Evolutionary conservation across 2,888 invertebrate species (phyloP), one percentile per base, ranked within the genome.

Genomic region (Apamea monoglypha): DNA sequence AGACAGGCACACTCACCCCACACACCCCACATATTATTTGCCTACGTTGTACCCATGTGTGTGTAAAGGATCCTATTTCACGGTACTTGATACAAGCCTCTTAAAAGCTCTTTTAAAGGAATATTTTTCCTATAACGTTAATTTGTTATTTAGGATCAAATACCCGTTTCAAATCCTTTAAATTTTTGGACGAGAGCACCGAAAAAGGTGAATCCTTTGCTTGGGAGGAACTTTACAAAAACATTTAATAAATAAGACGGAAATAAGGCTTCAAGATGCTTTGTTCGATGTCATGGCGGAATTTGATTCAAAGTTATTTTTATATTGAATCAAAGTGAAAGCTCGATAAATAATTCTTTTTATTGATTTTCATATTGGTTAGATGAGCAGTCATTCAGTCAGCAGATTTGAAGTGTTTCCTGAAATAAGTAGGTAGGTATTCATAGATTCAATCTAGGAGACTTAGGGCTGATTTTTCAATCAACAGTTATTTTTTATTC

Each of bases 141-240:
- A 87, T 87, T 87, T 85, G 72, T 74, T 81, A 87, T 85, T 84
- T 75, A 73, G 74, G 85, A 70, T 73, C 88, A 85, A 85, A 85
- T 87, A 87, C 73, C 85, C 85, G 88, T 85, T 72, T n/a, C 61
- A 74, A 77, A 69, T 75, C 74, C n/a, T 69, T 85, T 81, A 77
- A 72, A 85, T 81, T 85, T 85, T 77, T 84, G 61, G 29, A 78
- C 29, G 66, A 73, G 32, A 73, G 61, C 64, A 63, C 32, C 7
- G 56, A 53, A 69, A 87, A 77, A 47, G 61, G 72, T 63, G 56
- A 44, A 64, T 73, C 18, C 12, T 66, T 72, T 78, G 44, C 53
- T 69, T 78, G 29, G 0, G 50, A 40, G 63, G 40, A 59, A 50
- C 25, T 44, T 74, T 29, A 64, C 1, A 44, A 71, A 66, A 70